Base-by-base conservation (phyloP, 2,797 vertebrate genomes). In the Anas georgica region DNA sequence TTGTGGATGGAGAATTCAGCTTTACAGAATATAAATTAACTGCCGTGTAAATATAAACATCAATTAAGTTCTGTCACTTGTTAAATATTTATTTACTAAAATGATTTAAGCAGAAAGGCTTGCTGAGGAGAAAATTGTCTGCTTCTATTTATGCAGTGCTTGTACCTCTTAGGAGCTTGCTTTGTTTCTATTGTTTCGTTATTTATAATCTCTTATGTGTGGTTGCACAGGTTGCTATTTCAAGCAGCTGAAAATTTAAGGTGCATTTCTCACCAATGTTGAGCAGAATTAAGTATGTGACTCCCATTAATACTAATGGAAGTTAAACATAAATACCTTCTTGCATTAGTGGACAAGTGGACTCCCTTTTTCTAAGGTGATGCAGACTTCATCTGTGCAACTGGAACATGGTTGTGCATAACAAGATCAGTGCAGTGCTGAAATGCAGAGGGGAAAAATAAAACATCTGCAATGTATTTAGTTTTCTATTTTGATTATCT, bases 21-120 rank as follows among this genome's bases (percentile, higher is more conserved):
- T 96, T 52, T 52, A 52, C 50, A 28, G 96, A 97, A 97, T 94
- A 97, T 96, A 97, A 97, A 97, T 97, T 97, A 97, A 97, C 96
- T 97, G 94, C 74, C 48, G 35, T 96, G 95, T 97, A 97, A 98
- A 97, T 97, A 97, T 93, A 97, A 97, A 96, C 96, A 97, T 97
- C 92, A 97, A 95, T 97, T 97, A 97, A 96, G 86, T 96, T 97
- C 95, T 97, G 96, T 95, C 96, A 94, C 96, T 97, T 97, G 93
- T 97, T 97, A 98, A 98, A 97, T 97, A 97, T 98, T 97, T 98
- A 98, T 97, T 97, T 97, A 96, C 95, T 88, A 94, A 97, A 98
- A 97, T 97, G 92, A 96, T 97, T 97, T 97, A 96, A 96, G 94
- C 86, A 96, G 88, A 96, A 97, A 97, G 95, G 87, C 94, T 97